phyloP scores from a whole-genome alignment of 2,797 vertebrate species.

The Sorex maritimensis region DNA sequence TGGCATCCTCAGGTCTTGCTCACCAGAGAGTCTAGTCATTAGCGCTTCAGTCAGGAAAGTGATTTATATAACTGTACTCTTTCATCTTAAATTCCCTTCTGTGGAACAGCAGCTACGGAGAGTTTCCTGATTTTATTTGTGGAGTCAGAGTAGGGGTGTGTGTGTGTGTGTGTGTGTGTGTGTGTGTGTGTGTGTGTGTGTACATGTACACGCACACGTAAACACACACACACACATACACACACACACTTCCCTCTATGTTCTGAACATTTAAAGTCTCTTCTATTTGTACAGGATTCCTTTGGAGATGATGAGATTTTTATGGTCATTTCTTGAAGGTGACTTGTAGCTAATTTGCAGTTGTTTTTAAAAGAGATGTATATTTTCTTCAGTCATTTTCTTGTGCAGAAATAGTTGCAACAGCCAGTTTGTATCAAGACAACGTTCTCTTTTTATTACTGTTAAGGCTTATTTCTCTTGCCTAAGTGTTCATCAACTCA shows the following conservation, averaged over 20 bases:
- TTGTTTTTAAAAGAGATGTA: slow-evolving; percentile 49
- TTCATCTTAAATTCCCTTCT: slow-evolving; percentile 58
- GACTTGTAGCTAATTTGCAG: slow-evolving; percentile 24
- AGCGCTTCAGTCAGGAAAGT: slow-evolving; percentile 38
- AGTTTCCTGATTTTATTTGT: slow-evolving; percentile 53
- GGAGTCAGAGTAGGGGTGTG: slow-evolving; percentile 13
- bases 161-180: not conserved
- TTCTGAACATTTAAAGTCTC: slow-evolving; percentile 54
- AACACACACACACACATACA: too few relatives aligned
- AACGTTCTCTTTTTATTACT: slow-evolving; percentile 55
- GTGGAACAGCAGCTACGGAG: slow-evolving; percentile 26
- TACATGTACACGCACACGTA: too few relatives aligned
- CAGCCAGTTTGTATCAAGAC: slow-evolving; percentile 9
- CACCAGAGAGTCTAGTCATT: slow-evolving; percentile 25
- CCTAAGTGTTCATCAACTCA: slow-evolving; percentile 52
- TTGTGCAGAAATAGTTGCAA: slow-evolving; percentile 40
- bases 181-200: not conserved
- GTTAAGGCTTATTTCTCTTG: slow-evolving; percentile 67
- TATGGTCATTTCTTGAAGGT: slow-evolving; percentile 42
- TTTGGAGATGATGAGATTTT: not conserved
- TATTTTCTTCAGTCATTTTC: slow-evolving; percentile 69
- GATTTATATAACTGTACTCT: slow-evolving; percentile 46
- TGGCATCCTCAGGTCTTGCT: slow-evolving; percentile 44
- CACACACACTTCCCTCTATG: not conserved
- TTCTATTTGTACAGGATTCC: slow-evolving; percentile 3